Evolutionary conservation across 2,797 vertebrate species (phyloP), one percentile per base, ranked within the genome.

Genomic region (Chaenodraco wilsoni): DNA sequence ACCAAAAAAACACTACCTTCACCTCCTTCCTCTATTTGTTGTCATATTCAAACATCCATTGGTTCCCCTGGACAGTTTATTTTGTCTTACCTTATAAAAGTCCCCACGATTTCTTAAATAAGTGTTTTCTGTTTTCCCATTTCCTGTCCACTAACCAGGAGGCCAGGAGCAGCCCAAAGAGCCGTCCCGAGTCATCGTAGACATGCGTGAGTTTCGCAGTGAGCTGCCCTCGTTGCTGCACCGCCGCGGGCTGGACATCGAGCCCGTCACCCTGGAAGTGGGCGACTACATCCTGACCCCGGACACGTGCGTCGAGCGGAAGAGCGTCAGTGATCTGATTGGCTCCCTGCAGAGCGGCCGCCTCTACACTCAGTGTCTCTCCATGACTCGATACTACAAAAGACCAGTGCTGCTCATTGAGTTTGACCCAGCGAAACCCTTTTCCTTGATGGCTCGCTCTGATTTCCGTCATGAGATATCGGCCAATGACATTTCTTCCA

Each of bases 121-220:
- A 41, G 3, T 50, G 3, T 70, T 19, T 46, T 19, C 44, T 55
- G 8, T 64, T 10, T 72, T 66, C 54, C 49, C 0, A 7, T 41
- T 58, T 69, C 3, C 23, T 70, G 15, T 70, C 31, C 50, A 0
- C 45, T 27, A 10, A 65, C 5, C 69, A 99, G 98, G 98, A 33
- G 98, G 98, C 8, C 97, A 98, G 89, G 95, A 96, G 1, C 95
- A 93, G 81, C 91, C 88, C 33, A 82, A 68, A 1, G 84, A 91
- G 19, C 95, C 95, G 3, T 96, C 95, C 0, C 94, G 93, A 3
- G 88, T 99, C 23, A 94, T 99, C 0, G 97, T 99, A 77, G 97
- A 99, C 81, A 96, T 99, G 96, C 95, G 98, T 0, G 98, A 99
- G 86, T 99, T 99, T 69, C 96, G 97, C 6, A 99, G 98, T 0